Evolutionary conservation across 2,888 invertebrate species (phyloP), one percentile per base, ranked within the genome.

Genomic region (Gibbula magus): DNA sequence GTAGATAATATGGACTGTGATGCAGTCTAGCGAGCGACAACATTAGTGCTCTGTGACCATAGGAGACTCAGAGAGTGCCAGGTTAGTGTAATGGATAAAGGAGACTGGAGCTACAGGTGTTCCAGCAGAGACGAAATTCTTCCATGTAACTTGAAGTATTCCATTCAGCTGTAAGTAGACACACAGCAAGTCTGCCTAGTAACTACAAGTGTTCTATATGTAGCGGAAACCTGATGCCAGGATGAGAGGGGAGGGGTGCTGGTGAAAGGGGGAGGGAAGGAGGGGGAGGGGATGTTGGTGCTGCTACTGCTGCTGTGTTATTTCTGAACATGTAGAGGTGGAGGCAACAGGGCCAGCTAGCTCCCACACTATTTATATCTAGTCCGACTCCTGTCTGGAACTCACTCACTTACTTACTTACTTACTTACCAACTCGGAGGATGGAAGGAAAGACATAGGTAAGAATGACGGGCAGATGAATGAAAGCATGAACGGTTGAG

Each of bases 341-440:
- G 61, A 29, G 61, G 61, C 25, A n/a, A 61, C 61, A 29, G 16
- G 10, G 61, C 25, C 29, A 25, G 25, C 10, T 45, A n/a, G n/a
- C 54, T 54, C 54, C 20, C 61, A 18, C 61, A 61, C 61, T 61
- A 61, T 61, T 61, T 61, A 61, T 61, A 61, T 61, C 61, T 29
- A 29, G 25, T 29, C 29, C 29, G 16, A 18, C 25, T 61, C 61
- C 20, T 61, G 61, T 61, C 61, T 61, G 61, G 61, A 61, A 61
- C 61, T 61, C 13, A 45, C 45, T 45, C 13, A 45, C 45, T 61
- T 45, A 45, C 45, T 45, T 45, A 45, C 45, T 35, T 35, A 35
- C 35, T 45, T 45, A 45, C 45, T 45, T 45, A 45, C 45, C 45
- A 13, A 45, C 45, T 1, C 1, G 45, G 45, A 45, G 61, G 61